Conservation (phyloP, 2,797 vertebrate genomes). For the Helarctos malayanus region DNA sequence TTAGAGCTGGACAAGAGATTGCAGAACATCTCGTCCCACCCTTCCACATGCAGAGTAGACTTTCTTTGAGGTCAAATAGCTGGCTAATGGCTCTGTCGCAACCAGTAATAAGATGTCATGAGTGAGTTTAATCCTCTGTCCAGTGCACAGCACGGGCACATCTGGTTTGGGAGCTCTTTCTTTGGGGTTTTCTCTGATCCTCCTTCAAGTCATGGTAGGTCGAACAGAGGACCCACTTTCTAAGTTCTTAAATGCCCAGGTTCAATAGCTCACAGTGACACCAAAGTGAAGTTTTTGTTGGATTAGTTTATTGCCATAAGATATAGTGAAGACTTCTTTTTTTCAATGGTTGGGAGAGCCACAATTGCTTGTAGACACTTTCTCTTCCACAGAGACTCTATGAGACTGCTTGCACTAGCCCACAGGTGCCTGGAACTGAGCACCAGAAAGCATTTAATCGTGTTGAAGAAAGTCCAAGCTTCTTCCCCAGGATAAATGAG, state of each 20-base stretch:
- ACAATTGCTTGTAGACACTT: not conserved
- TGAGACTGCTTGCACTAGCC: not conserved
- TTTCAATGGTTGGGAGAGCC: not conserved
- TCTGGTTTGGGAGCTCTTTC: not conserved
- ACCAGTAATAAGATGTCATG: not conserved
- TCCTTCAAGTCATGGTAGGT: not conserved
- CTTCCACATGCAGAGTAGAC: not conserved
- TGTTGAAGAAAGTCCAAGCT: not conserved
- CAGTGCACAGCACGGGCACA: not conserved
- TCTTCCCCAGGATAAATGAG: not conserved
- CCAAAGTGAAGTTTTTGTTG: constrained; percentile 47
- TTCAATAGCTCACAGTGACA: not conserved
- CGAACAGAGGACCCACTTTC: not conserved
- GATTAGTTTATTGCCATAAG: not conserved
- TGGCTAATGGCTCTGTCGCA: not conserved
- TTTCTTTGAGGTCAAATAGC: not conserved
- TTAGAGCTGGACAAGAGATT: not conserved
- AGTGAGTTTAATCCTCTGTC: not conserved
- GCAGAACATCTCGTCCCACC: not conserved
- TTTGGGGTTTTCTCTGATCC: not conserved
- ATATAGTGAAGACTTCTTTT: not conserved
- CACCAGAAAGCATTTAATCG: not conserved
- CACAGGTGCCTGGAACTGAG: not conserved
- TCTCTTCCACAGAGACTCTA: not conserved
- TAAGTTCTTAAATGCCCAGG: constrained; percentile 13